Conservation (phyloP, 2,888 invertebrate species). For the Catocala nupta region DNA sequence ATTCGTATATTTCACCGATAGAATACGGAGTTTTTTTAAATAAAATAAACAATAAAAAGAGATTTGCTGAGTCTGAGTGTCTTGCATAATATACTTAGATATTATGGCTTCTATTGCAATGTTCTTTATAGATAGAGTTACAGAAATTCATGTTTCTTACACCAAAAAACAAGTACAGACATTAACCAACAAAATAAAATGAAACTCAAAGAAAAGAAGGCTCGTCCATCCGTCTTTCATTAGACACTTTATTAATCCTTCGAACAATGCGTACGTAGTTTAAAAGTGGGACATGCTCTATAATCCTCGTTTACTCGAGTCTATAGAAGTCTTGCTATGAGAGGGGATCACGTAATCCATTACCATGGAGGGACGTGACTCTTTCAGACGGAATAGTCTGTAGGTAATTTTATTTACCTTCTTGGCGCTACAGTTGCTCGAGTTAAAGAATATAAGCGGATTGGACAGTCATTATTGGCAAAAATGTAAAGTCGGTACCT, state of each 20-base stretch:
- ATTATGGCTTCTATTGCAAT: too few species aligned
- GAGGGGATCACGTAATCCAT: slow-evolving; percentile 79
- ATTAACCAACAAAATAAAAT: slow-evolving; percentile 17
- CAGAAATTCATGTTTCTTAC: too few species aligned
- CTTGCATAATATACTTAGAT: too few species aligned
- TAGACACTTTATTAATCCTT: slow-evolving; percentile 47
- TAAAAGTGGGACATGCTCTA: slow-evolving; percentile 55
- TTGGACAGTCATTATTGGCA: background rate
- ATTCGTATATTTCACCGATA: too few species aligned
- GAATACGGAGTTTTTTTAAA: too few species aligned
- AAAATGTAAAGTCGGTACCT: too few species aligned
- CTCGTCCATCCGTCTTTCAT: slow-evolving; percentile 37
- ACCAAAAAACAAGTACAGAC: background rate
- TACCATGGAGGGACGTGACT: slow-evolving; percentile 73
- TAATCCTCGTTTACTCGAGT: slow-evolving; percentile 50
- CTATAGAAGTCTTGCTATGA: slow-evolving; percentile 51
- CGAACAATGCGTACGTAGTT: slow-evolving; percentile 52
- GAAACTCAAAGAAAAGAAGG: slow-evolving; percentile 31
- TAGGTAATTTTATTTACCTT: slow-evolving; percentile 73
- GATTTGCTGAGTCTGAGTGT: too few species aligned
- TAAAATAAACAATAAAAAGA: too few species aligned
- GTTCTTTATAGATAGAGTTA: too few species aligned
- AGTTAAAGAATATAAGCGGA: slow-evolving; percentile 3
- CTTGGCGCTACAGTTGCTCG: slow-evolving; percentile 32
- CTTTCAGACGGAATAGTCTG: slow-evolving; percentile 57